Evolutionary conservation across 2,797 vertebrate genomes (phyloP).

Genomic region (Etheostoma perlongum): DNA sequence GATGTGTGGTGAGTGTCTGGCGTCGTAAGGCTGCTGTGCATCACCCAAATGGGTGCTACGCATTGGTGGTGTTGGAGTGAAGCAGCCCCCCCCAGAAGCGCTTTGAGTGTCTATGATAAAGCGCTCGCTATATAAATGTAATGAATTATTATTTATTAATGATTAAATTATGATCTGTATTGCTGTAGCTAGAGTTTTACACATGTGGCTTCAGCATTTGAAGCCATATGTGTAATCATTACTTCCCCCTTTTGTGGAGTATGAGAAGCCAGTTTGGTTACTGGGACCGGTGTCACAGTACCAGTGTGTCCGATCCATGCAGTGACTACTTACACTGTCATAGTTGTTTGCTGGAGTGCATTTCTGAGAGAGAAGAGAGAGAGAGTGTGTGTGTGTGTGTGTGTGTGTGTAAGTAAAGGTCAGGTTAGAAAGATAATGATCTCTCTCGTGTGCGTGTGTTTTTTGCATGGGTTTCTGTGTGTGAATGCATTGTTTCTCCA

Average conservation of each 20-base stretch:
- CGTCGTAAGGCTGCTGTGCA: too few relatives aligned
- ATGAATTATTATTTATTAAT: too few relatives aligned
- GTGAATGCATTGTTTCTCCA: constrained; percentile 39
- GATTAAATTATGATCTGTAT: too few relatives aligned
- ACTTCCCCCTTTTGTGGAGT: not conserved
- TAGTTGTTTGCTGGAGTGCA: constrained; percentile 14
- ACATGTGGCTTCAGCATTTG: too few relatives aligned
- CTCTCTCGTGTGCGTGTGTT: constrained; percentile 9
- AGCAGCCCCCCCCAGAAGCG: too few relatives aligned
- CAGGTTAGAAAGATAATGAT: constrained; percentile 50
- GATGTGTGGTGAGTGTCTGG: too few relatives aligned
- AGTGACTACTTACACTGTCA: constrained; percentile 22
- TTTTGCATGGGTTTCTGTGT: constrained; percentile 10
- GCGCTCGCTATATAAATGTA: too few relatives aligned
- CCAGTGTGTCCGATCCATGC: constrained; percentile 28
- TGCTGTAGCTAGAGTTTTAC: too few relatives aligned
- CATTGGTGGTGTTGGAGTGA: too few relatives aligned
- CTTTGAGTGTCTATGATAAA: too few relatives aligned
- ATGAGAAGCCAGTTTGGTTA: constrained; percentile 5
- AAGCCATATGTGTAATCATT: too few relatives aligned
- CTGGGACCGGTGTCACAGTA: not conserved
- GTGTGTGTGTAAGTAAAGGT: constrained; percentile 51
- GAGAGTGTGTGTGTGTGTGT: constrained; percentile 14
- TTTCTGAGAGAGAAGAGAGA: constrained; percentile 23
- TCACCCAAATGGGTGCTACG: too few relatives aligned